Percentiles rank a stretch among this genome's conserved stretches.
Conservation (phyloP, 37 sponge, comb jelly and placozoan species). For the Eunapius fragilis region DNA sequence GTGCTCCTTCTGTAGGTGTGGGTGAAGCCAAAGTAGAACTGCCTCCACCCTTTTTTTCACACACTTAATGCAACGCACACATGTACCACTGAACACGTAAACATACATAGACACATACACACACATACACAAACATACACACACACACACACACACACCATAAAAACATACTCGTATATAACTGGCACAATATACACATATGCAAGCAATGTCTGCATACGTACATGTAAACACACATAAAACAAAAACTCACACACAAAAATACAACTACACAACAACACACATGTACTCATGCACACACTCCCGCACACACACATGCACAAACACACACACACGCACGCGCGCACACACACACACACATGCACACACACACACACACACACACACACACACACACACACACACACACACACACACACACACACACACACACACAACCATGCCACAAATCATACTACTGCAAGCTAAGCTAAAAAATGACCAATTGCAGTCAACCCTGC, state of each 20-base stretch:
- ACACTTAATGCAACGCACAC: too few species aligned
- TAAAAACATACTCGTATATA: neutral
- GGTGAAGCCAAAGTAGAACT: neutral
- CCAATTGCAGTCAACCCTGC: neutral
- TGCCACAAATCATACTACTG: neutral
- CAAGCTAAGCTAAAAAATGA: neutral
- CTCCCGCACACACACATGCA: neutral
- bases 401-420: neutral
- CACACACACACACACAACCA: neutral
- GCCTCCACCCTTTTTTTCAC: too few species aligned
- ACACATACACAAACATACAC: too few species aligned
- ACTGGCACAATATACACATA: too few species aligned
- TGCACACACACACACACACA: neutral
- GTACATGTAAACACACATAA: too few species aligned
- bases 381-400: neutral
- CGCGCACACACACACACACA: conserved; percentile 7
- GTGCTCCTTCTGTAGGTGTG: neutral
- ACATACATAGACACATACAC: too few species aligned
- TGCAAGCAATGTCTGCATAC: too few species aligned
- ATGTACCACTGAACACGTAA: too few species aligned
- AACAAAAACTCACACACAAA: too few species aligned
- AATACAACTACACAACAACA: neutral
- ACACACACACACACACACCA: too few species aligned
- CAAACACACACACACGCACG: neutral
- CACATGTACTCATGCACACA: neutral